Conservation (phyloP, 23 tunicate genomes). For the Ascidia mentula region DNA sequence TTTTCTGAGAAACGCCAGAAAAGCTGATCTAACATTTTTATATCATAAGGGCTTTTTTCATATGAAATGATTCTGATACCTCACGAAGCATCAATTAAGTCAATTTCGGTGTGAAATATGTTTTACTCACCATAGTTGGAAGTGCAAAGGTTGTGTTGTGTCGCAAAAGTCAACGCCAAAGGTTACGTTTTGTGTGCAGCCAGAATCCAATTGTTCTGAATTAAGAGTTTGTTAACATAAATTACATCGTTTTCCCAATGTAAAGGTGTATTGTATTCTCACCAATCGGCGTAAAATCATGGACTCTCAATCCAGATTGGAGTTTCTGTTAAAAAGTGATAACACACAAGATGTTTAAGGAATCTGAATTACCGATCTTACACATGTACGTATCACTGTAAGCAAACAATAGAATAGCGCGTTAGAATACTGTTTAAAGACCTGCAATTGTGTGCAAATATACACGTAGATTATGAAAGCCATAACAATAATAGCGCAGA, state of each 20-base stretch:
- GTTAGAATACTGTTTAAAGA: no score
- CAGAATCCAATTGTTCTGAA: constrained; percentile 55
- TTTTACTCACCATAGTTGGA: constrained; percentile 68
- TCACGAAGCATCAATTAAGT: not conserved
- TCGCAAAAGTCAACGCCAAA: constrained; percentile 91
- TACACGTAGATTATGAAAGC: no score
- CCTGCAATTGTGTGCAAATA: no score
- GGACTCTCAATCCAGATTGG: constrained; percentile 66
- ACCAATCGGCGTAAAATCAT: constrained; percentile 74
- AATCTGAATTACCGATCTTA: no score
- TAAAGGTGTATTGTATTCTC: no score
- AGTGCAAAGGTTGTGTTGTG: constrained; percentile 74
- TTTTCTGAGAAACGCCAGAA: no score
- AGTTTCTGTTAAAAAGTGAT: constrained; percentile 60
- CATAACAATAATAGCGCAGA: no score
- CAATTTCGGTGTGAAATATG: not conserved
- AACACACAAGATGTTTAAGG: not conserved
- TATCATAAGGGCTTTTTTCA: not conserved
- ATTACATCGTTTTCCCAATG: not conserved
- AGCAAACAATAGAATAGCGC: no score
- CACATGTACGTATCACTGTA: no score
- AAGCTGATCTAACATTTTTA: no score
- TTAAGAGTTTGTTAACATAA: not conserved
- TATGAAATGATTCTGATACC: not conserved
- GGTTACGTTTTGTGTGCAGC: constrained; percentile 28